Conservation (phyloP, 2,888 invertebrate species). For the Ophion ventricosus region DNA sequence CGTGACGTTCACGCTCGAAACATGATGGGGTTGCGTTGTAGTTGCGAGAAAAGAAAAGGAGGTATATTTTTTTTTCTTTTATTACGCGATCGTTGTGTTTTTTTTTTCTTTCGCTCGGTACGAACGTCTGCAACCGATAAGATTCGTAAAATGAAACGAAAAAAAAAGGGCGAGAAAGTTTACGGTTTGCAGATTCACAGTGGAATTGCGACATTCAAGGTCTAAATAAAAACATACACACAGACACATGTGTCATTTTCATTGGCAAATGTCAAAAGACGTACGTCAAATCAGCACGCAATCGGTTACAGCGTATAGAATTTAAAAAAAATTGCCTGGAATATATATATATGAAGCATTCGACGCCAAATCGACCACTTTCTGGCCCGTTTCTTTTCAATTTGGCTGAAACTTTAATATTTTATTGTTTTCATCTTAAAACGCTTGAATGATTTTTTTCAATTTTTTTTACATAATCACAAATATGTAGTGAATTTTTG, state of each 20-base stretch:
- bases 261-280: neutral
- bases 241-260: neutral
- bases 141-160: neutral
- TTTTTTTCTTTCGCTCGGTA: neutral
- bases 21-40: neutral
- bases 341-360: too few species aligned
- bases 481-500: too few species aligned
- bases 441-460: too few species aligned
- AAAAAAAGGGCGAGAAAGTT: neutral
- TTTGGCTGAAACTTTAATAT: too few species aligned
- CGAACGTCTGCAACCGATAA: neutral
- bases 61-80: neutral
- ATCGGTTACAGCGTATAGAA: neutral
- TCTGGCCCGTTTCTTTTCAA: too few species aligned
- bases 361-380: too few species aligned
- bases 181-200: neutral
- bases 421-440: too few species aligned
- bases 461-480: too few species aligned
- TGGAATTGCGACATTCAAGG: neutral
- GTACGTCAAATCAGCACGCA: neutral
- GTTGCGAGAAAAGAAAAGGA: neutral
- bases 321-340: neutral
- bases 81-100: neutral
- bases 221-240: slow-evolving; percentile 1
- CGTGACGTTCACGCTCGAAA: too few species aligned